Percentiles rank a stretch among this genome's conserved stretches.
Conservation (phyloP, 2,113 vertebrate genomes). For the Solenodon paradoxus region DNA sequence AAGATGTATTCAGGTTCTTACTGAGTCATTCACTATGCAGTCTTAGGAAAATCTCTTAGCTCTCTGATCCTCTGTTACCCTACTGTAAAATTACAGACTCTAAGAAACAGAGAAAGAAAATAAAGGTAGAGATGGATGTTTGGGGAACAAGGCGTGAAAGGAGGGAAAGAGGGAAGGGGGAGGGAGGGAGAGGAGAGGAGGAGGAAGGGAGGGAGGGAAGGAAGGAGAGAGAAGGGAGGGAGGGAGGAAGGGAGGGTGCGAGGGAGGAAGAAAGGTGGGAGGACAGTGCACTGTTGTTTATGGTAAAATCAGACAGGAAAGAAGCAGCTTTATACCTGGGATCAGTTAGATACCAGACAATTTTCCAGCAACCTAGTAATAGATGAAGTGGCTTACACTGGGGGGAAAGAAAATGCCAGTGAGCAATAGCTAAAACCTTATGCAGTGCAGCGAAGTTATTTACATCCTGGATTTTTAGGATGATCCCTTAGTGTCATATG, state of each 20-base stretch:
- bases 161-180: rapidly evolving
- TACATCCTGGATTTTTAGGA: not conserved
- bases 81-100: not conserved
- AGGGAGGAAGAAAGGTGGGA: not conserved
- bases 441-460: not conserved
- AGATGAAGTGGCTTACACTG: not conserved
- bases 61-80: too few relatives aligned
- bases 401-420: not conserved
- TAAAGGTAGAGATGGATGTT: not conserved
- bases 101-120: slow-evolving; percentile 7
- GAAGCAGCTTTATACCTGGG: not conserved
- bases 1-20: not conserved
- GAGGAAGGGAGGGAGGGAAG: not conserved
- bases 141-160: not conserved
- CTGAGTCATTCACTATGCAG: not conserved
- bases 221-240: too few relatives aligned
- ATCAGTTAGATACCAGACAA: not conserved
- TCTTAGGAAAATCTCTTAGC: not conserved
- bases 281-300: not conserved
- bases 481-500: not conserved
- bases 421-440: not conserved
- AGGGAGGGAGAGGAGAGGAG: too few relatives aligned
- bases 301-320: not conserved
- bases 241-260: not conserved
- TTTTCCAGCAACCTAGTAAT: not conserved